Conservation (phyloP, 2,888 invertebrate species). For the Megastigmus dorsalis region DNA sequence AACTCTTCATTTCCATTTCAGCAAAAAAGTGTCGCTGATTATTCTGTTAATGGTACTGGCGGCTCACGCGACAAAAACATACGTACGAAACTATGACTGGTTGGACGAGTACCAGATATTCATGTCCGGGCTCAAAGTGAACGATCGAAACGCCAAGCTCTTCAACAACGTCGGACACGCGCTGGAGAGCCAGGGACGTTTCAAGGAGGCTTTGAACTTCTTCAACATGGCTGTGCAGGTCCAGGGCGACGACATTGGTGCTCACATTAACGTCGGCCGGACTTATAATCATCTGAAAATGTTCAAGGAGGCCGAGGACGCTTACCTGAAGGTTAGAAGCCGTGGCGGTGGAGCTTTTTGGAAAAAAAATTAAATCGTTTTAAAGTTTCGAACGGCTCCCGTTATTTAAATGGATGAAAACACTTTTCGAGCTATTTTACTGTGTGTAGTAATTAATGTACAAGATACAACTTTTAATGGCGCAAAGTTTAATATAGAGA, state of each 20-base stretch:
- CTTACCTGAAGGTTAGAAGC: conserved; percentile 83
- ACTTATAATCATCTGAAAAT: conserved; percentile 94
- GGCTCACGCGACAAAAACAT: conserved; percentile 90
- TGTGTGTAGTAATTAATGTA: background rate
- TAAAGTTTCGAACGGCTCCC: background rate
- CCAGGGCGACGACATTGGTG: conserved; percentile 96
- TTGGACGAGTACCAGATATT: conserved; percentile 94
- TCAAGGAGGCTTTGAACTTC: conserved; percentile 88
- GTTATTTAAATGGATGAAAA: background rate
- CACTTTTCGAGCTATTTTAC: background rate
- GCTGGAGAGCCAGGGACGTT: conserved; percentile 84
- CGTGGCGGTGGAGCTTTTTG: background rate
- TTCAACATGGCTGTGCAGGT: conserved; percentile 94
- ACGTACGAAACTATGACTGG: conserved; percentile 94
- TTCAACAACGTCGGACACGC: conserved; percentile 99
- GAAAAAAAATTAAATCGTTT: background rate
- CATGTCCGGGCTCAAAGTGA: conserved; percentile 91
- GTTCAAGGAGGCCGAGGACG: conserved; percentile 93
- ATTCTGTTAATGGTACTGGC: conserved; percentile 82
- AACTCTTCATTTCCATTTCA: conserved; percentile 58
- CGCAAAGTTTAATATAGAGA: no score
- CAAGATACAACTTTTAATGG: background rate
- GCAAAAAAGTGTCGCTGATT: conserved; percentile 81
- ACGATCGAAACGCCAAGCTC: conserved; percentile 93
- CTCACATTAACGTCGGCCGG: conserved; percentile 97